Percentiles rank a stretch among this genome's conserved stretches.
Conservation (phyloP, 1,140 invertebrate genomes). For the Trachelipus rathkii region DNA sequence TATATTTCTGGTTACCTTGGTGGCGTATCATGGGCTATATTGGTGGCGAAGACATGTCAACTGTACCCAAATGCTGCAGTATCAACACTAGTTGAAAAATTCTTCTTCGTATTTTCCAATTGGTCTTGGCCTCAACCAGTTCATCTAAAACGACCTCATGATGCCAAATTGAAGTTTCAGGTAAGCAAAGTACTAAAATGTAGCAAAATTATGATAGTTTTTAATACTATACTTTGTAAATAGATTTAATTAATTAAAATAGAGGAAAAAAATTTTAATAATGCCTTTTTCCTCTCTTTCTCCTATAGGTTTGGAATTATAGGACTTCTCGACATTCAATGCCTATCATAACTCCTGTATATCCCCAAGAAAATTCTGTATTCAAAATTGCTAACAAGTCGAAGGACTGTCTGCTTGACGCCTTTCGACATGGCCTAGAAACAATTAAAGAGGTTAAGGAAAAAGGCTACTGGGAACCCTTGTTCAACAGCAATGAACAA, state of each 20-base stretch:
- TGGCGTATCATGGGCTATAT: constrained; percentile 98
- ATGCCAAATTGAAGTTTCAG: constrained; percentile 74
- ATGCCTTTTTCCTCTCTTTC: no score
- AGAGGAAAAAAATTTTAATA: no score
- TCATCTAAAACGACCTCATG: constrained; percentile 84
- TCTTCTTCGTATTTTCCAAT: constrained; percentile 94
- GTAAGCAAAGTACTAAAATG: no score
- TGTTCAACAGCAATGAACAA: constrained; percentile 76
- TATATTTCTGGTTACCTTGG: constrained; percentile 97
- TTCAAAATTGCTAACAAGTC: constrained; percentile 96
- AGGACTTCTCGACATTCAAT: constrained; percentile 91
- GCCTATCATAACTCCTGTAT: constrained; percentile 99
- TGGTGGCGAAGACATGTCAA: constrained; percentile 96
- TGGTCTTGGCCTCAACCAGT: constrained; percentile 99
- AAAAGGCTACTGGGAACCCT: constrained; percentile 76
- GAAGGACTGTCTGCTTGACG: constrained; percentile 85
- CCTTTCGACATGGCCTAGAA: constrained; percentile 65
- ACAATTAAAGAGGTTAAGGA: constrained; percentile 43
- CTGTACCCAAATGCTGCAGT: constrained; percentile 95
- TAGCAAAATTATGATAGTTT: no score
- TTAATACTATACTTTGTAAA: no score
- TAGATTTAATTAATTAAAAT: no score
- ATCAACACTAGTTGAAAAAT: constrained; percentile 92
- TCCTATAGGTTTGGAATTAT: constrained; percentile 82
- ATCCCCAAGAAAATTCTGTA: constrained; percentile 99